Evolutionary conservation across 1,140 invertebrate species (phyloP), one percentile per base, ranked within the genome.

Genomic region (Cydia amplana): DNA sequence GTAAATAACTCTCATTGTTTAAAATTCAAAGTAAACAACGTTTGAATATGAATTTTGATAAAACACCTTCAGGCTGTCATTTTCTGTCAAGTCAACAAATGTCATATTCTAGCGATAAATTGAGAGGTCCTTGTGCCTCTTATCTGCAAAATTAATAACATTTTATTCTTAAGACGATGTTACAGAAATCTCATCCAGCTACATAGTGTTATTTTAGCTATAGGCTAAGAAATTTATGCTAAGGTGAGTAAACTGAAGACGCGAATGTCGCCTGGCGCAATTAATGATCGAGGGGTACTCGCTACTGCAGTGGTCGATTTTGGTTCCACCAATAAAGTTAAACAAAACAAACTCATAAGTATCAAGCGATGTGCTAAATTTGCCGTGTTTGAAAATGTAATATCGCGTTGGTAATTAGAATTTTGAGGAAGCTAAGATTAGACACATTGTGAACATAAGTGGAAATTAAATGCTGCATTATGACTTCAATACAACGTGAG

Each of bases 61-160:
- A 70, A 40, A 70, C 32, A 10, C 32, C 65, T 18, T 36, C 28
- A 43, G 6, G 65, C 28, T 70, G 65, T 70, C 65, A 70, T 36
- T 70, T 70, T 70, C 32, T 70, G 65, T 70, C 65, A 70, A 70
- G 65, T 70, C 65, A 70, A 70, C 65, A 70, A 70, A 70, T 70
- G 65, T 70, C 65, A 70, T 70, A 70, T 36, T 70, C 32, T 36
- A 32, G 32, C 65, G 65, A 70, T 36, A 70, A 70, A 70, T 70
- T 70, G 65, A 70, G 64, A 36, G 64, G 65, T 36, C 65, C 32
- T 70, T 36, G 28, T 36, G 43, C 65, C 32, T 36, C 65, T 18
- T 36, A 40, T 70, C 65, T 70, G 28, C n/a, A 70, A 43, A 70
- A 70, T 70, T 70, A 70, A 70, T 70, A 70, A 36, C 32, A 70